phyloP scores from a whole-genome alignment of 1,140 invertebrate genomes.

The Zophobas atratus region DNA sequence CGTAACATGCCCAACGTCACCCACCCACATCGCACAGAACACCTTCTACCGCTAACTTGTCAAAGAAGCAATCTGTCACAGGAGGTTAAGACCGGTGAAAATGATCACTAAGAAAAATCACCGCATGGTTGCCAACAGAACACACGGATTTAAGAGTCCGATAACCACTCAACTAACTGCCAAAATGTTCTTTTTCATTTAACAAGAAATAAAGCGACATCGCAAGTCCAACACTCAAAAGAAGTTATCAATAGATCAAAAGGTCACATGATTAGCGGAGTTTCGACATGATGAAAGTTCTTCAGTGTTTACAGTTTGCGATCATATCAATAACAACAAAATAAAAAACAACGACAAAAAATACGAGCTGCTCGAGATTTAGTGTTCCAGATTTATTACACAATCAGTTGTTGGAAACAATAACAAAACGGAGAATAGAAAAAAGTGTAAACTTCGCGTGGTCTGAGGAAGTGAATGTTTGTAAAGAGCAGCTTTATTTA shows the following conservation, averaged over 20 bases:
- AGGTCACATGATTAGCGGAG: conserved; percentile 22
- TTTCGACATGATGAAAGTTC: conserved; percentile 23
- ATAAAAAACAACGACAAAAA: conserved; percentile 10
- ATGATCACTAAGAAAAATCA: background rate
- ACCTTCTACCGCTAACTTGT: background rate
- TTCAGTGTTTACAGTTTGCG: background rate
- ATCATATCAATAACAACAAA: conserved; percentile 13
- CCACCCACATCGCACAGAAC: conserved; percentile 36
- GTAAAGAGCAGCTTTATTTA: too few species aligned
- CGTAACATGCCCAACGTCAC: conserved; percentile 82
- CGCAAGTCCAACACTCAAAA: conserved; percentile 7
- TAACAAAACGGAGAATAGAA: too few species aligned
- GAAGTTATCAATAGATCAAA: conserved; percentile 16
- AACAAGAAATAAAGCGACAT: conserved; percentile 22
- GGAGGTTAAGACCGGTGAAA: background rate
- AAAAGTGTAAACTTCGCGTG: too few species aligned
- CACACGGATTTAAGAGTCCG: background rate
- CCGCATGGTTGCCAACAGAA: background rate
- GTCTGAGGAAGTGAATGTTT: too few species aligned
- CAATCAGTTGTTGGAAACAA: too few species aligned
- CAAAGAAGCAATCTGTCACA: background rate
- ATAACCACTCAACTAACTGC: conserved; percentile 17
- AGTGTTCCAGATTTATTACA: too few species aligned
- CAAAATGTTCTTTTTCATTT: conserved; percentile 8
- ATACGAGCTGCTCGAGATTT: too few species aligned